Evolutionary conservation across 2,888 invertebrate species (phyloP).

Genomic region (Eurytoma adleriae): DNA sequence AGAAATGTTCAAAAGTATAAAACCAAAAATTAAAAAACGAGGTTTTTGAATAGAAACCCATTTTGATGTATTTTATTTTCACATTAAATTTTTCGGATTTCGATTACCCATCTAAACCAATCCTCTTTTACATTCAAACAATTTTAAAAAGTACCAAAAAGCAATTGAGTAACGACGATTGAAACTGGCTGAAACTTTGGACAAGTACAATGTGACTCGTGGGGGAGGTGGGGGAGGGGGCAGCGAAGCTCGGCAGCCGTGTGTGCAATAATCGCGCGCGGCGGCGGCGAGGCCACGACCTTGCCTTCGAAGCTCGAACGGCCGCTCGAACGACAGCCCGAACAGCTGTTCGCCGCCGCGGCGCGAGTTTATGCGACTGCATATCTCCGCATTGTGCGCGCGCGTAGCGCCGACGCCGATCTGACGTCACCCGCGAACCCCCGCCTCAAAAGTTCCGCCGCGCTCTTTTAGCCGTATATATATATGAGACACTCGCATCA

Average conservation of each 20-base stretch:
- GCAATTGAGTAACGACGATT: background rate
- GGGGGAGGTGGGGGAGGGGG: conserved; percentile 32
- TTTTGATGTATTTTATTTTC: too few species aligned
- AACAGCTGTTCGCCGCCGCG: conserved; percentile 16
- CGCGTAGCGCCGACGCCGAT: background rate
- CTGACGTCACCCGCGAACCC: background rate
- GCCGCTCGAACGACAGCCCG: conserved; percentile 62
- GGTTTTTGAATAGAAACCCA: too few species aligned
- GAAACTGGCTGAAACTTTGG: background rate
- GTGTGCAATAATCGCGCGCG: conserved; percentile 35
- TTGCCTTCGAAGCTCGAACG: conserved; percentile 70
- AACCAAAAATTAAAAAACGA: too few species aligned
- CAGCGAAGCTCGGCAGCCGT: conserved; percentile 21
- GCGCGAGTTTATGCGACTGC: conserved; percentile 36
- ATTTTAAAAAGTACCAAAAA: too few species aligned
- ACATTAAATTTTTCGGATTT: too few species aligned
- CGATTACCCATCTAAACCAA: too few species aligned
- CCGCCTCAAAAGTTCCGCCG: background rate
- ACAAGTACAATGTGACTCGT: background rate
- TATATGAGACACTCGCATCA: background rate
- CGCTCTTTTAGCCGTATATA: background rate
- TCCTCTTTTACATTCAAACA: too few species aligned
- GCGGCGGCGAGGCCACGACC: conserved; percentile 66
- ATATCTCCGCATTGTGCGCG: conserved; percentile 1
- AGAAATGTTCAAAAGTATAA: too few species aligned